phyloP scores from a whole-genome alignment of 2,113 vertebrate genomes.

The Sinocyclocheilus rhinocerous region DNA sequence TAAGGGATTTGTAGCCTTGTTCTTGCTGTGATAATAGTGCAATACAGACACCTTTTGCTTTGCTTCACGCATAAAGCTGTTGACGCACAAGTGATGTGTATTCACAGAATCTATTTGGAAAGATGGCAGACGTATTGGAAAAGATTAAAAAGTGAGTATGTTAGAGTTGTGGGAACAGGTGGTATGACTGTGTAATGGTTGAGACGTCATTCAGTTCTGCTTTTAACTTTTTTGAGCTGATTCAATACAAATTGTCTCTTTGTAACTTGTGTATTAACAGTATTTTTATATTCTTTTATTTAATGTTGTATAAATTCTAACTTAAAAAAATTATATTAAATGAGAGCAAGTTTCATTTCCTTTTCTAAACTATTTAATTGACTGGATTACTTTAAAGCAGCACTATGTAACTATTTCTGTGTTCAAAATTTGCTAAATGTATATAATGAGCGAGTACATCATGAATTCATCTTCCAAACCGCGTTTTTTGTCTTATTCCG shows the following conservation, averaged over 20 bases:
- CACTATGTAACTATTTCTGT: too few relatives aligned
- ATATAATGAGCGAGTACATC: too few relatives aligned
- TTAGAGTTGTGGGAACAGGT: not conserved
- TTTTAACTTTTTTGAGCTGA: not conserved
- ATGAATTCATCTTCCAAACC: too few relatives aligned
- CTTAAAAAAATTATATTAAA: not conserved
- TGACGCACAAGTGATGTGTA: conserved; percentile 9
- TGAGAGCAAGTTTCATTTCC: not conserved
- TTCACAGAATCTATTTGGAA: conserved; percentile 93
- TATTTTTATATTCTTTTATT: not conserved
- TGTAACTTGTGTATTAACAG: not conserved
- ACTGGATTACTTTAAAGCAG: too few relatives aligned
- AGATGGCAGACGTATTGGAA: conserved; percentile 96
- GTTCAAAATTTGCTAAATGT: too few relatives aligned
- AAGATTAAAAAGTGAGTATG: conserved; percentile 94
- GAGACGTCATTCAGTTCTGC: not conserved
- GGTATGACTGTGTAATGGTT: not conserved
- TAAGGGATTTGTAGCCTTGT: conserved; percentile 56
- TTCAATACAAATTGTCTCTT: not conserved
- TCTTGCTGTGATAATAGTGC: not conserved
- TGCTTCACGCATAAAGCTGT: not conserved
- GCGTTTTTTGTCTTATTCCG: too few relatives aligned
- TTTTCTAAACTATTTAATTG: not conserved
- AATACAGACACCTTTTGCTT: not conserved
- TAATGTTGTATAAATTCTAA: not conserved